A percentile compares a stretch with the other conserved stretches of the same genome.
Conservation (phyloP, 1,140 invertebrate genomes). For the Hestina assimilis region DNA sequence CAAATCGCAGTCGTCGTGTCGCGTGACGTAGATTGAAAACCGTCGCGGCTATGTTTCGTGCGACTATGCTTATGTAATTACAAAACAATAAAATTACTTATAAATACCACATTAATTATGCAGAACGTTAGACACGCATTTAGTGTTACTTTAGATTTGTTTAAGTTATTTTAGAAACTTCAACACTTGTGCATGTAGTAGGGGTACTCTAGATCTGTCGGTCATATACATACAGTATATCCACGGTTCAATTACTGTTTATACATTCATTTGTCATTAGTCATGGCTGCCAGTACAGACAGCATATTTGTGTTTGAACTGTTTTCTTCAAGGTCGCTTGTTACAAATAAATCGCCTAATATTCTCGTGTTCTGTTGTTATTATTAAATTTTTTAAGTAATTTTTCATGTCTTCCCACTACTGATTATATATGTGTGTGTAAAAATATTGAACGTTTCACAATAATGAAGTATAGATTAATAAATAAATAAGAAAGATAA, state of each 20-base stretch:
- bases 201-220: conserved; percentile 37
- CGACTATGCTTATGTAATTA: conserved; percentile 35
- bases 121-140: neutral
- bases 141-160: neutral
- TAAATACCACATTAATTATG: conserved; percentile 8
- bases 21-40: conserved; percentile 27
- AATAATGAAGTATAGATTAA: no score
- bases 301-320: conserved; percentile 49
- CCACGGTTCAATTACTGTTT: conserved; percentile 57
- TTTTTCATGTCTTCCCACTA: neutral
- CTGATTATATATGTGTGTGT: neutral
- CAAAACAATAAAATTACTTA: conserved; percentile 16
- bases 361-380: conserved; percentile 23
- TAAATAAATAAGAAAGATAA: no score
- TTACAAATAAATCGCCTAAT: conserved; percentile 43
- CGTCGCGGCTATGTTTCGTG: conserved; percentile 23
- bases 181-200: conserved; percentile 14
- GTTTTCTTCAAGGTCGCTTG: conserved; percentile 51
- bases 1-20: conserved; percentile 16
- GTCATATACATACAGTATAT: conserved; percentile 28
- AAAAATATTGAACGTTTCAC: neutral
- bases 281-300: conserved; percentile 53
- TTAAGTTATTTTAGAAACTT: neutral
- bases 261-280: conserved; percentile 63
- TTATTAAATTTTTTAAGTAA: neutral